Evolutionary conservation across 2,113 vertebrate genomes (phyloP).

Genomic region (Cyphomyrus discorhynchus): DNA sequence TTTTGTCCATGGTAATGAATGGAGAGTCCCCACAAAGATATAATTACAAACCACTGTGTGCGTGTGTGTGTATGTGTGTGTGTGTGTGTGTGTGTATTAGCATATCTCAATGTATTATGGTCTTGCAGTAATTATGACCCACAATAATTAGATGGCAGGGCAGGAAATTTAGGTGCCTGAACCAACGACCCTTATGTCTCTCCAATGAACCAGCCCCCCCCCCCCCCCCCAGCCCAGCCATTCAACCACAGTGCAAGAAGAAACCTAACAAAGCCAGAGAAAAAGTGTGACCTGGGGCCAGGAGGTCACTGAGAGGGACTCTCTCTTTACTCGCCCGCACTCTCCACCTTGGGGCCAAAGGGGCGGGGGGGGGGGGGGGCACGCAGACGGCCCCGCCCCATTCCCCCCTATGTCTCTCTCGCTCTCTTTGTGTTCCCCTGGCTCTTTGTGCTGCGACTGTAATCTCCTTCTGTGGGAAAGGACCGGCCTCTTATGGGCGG

Average conservation of each 20-base stretch:
- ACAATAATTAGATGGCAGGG: slow-evolving; percentile 45
- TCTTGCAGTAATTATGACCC: slow-evolving; percentile 50
- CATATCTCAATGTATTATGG: slow-evolving; percentile 19
- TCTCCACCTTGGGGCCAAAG: not conserved
- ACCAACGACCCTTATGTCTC: slow-evolving; percentile 38
- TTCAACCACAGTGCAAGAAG: not conserved
- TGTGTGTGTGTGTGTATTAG: not conserved
- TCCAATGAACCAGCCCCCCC: not conserved
- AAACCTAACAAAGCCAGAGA: not conserved
- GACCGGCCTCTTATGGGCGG: not conserved
- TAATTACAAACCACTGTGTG: not conserved
- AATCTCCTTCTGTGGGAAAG: not conserved
- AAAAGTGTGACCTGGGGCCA: slow-evolving; percentile 9
- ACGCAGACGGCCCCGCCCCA: not conserved
- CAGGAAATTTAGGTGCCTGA: slow-evolving; percentile 59
- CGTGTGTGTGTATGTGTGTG: not conserved
- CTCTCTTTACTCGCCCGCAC: not conserved
- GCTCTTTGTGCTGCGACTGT: not conserved
- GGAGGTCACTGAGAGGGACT: not conserved
- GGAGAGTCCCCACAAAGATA: not conserved
- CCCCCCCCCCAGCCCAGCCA: not conserved
- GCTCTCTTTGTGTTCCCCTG: not conserved
- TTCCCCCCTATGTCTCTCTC: not conserved
- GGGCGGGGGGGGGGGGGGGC: not conserved
- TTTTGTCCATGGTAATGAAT: not conserved